phyloP scores from a whole-genome alignment of 2,797 vertebrate genomes.

The Geotrypetes seraphini region DNA sequence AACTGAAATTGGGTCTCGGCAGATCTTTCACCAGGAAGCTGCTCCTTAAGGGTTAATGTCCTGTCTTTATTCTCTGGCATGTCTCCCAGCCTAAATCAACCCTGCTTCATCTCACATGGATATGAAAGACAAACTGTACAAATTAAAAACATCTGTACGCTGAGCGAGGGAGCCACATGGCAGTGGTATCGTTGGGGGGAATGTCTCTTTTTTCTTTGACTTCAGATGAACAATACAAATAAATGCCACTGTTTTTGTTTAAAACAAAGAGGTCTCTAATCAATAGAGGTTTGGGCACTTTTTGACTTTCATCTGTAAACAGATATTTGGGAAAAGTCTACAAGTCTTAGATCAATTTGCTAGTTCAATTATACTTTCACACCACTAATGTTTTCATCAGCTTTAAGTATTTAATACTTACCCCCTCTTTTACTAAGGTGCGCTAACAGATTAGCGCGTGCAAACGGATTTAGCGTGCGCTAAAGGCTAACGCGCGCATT shows the following conservation, averaged over 20 bases:
- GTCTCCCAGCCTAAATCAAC: conserved; percentile 66
- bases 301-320: conserved; percentile 54
- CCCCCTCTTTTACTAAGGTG: too few relatives aligned
- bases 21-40: not conserved
- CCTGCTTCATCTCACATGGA: conserved; percentile 67
- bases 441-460: too few relatives aligned
- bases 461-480: too few relatives aligned
- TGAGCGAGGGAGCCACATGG: conserved; percentile 49
- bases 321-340: conserved; percentile 52
- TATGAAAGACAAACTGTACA: conserved; percentile 65
- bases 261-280: conserved; percentile 58
- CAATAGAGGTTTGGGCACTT: conserved; percentile 61
- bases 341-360: conserved; percentile 53
- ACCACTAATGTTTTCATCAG: conserved; percentile 45
- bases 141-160: conserved; percentile 78
- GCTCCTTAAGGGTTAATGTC: conserved; percentile 64
- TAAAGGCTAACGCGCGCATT: too few relatives aligned
- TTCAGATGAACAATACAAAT: too few relatives aligned
- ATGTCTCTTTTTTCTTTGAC: too few relatives aligned
- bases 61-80: conserved; percentile 64
- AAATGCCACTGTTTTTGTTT: conserved; percentile 57
- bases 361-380: conserved; percentile 49
- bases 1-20: too few relatives aligned
- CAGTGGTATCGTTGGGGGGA: conserved; percentile 51
- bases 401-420: conserved; percentile 34